Conservation (phyloP, 2,113 vertebrate species). For the Labeo catla region DNA sequence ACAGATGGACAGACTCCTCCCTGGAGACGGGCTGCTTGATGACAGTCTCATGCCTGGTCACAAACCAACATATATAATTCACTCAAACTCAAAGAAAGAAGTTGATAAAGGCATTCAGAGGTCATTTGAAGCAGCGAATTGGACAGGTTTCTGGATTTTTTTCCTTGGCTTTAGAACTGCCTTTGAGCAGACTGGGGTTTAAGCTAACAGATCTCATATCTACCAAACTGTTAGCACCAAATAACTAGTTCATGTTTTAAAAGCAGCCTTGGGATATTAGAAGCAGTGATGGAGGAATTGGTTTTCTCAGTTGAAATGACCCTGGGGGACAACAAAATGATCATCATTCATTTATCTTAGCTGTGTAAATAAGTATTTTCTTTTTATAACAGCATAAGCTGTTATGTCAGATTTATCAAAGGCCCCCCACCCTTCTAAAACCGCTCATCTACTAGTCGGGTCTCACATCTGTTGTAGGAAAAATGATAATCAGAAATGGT, state of each 20-base stretch:
- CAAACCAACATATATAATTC: slow-evolving; percentile 8
- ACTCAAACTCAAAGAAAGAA: slow-evolving; percentile 16
- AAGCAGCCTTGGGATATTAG: slow-evolving; percentile 10
- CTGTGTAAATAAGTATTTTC: slow-evolving; percentile 44
- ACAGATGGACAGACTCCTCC: neutral
- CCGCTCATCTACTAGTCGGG: slow-evolving; percentile 44
- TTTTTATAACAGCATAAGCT: slow-evolving; percentile 41
- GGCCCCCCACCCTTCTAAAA: slow-evolving; percentile 20
- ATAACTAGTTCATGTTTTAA: neutral
- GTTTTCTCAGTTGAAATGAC: slow-evolving; percentile 15
- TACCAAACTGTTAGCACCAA: neutral
- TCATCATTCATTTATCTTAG: slow-evolving; percentile 55
- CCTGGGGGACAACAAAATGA: slow-evolving; percentile 41
- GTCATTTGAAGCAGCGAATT: neutral
- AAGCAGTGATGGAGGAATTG: neutral
- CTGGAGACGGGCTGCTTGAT: neutral
- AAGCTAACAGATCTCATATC: slow-evolving; percentile 31
- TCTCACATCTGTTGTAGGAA: slow-evolving; percentile 59
- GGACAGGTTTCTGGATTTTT: slow-evolving; percentile 26
- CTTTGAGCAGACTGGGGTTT: slow-evolving; percentile 25
- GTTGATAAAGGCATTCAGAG: slow-evolving; percentile 6
- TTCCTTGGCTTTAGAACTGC: neutral
- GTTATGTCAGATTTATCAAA: slow-evolving; percentile 56
- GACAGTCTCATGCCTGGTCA: neutral
- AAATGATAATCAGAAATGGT: slow-evolving; percentile 63